Base-by-base conservation (phyloP, 2,797 vertebrate genomes). In the Limosa lapponica region DNA sequence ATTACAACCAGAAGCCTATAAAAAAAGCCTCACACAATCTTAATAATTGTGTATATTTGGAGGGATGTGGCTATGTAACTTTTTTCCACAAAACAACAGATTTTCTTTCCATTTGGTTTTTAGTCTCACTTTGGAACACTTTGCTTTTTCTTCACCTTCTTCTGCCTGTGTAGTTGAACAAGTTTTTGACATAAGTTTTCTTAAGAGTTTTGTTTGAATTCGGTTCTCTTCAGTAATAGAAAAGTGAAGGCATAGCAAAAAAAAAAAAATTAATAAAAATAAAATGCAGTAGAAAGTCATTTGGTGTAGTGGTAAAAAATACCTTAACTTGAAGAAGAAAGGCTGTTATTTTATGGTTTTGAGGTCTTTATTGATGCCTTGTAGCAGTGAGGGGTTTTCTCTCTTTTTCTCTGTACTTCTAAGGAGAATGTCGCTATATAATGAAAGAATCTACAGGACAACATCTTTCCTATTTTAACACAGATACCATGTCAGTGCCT, bases 391-490 rank as follows among this genome's bases (percentile, higher is more conserved):
- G 93, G 57, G 8, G 9, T 49, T 94, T 77, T 87, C 77, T 94
- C 95, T 93, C 84, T 89, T 95, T 93, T 86, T 59, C 73, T n/a
- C 25, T 27, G 5, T 52, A 52, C 58, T 94, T 93, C 43, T 89
- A 59, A 89, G 73, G 66, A 82, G 62, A 84, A 54, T 90, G 58
- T 96, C 16, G 2, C 87, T 91, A 13, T 80, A 89, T 82, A 93
- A 90, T 93, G 73, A 84, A 86, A 93, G 93, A 89, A 67, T 74
- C 82, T 84, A 55, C 51, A 80, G 83, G 91, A 96, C 83, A 90
- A 93, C 94, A 72, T 91, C 90, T 84, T 93, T 78, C 70, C 92
- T 91, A 66, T 96, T 96, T 91, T 78, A 93, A 83, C 84, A 85
- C 58, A 83, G 90, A 84, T 88, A 78, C 73, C 52, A 11, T 89